phyloP scores from a whole-genome alignment of 2,888 invertebrate genomes.

The Aquatica leii region DNA sequence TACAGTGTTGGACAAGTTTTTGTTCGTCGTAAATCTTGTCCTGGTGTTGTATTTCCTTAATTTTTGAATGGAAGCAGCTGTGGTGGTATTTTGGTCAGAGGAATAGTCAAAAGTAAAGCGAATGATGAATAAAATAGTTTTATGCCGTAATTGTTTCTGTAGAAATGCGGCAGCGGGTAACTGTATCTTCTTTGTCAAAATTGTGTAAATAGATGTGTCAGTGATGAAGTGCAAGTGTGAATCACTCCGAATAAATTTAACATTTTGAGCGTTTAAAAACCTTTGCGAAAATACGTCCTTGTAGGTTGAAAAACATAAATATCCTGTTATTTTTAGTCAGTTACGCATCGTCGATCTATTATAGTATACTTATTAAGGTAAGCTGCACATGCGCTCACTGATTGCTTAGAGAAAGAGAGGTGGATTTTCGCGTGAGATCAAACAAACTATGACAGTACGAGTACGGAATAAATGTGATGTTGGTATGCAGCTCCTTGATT shows the following conservation, averaged over 20 bases:
- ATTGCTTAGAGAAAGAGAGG: conserved; percentile 1
- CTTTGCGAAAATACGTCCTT: conserved; percentile 10
- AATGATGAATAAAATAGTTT: too few relatives aligned
- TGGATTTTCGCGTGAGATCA: conserved; percentile 7
- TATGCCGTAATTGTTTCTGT: too few relatives aligned
- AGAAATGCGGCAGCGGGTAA: too few relatives aligned
- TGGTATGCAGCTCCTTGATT: conserved; percentile 13
- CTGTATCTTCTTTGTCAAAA: too few relatives aligned
- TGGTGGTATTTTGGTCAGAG: too few relatives aligned
- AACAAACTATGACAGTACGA: conserved; percentile 7
- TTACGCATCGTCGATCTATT: conserved; percentile 11
- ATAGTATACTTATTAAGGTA: conserved; percentile 9
- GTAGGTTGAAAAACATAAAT: conserved; percentile 13
- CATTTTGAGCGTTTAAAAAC: conserved; percentile 1
- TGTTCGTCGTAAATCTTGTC: too few relatives aligned
- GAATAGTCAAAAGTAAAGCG: too few relatives aligned
- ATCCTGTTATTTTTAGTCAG: conserved; percentile 11
- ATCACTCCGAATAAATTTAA: not conserved
- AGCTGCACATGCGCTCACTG: conserved; percentile 5
- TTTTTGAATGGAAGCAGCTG: too few relatives aligned
- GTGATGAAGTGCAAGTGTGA: too few relatives aligned
- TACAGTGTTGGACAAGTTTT: too few relatives aligned
- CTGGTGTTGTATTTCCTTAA: too few relatives aligned
- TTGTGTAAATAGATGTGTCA: too few relatives aligned
- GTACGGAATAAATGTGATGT: conserved; percentile 8